Percentiles rank a stretch among this genome's conserved stretches.
These are phyloP conservation scores for Megalopta genalis DNA, from an alignment of 1,140 invertebrate genomes.

Conservation along the genomic window DNA sequence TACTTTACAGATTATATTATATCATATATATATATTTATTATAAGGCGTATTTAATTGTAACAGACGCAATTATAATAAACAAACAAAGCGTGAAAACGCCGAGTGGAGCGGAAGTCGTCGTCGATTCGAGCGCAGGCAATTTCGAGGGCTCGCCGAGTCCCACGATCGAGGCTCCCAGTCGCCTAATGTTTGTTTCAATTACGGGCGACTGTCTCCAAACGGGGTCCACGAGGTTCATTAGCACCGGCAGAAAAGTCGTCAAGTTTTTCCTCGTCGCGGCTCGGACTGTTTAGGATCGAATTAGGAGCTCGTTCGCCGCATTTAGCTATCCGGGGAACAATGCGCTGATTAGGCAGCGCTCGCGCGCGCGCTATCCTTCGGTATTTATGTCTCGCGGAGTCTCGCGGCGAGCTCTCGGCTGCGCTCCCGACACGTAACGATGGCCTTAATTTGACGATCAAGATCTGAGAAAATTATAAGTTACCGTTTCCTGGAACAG, in stretches of 20 bases:
- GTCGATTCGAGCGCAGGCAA: no score
- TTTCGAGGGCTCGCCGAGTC: no score
- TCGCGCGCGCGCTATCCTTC: constrained; percentile 17
- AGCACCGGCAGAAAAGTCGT: no score
- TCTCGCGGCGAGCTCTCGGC: background rate
- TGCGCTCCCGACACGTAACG: constrained; percentile 11
- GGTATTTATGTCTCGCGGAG: constrained; percentile 37
- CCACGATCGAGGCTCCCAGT: no score
- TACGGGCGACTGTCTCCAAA: no score
- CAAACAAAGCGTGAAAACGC: no score
- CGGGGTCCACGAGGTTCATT: background rate
- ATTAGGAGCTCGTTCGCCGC: constrained; percentile 17
- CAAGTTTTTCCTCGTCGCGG: constrained; percentile 41
- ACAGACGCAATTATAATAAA: no score
- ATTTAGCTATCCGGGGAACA: constrained; percentile 38
- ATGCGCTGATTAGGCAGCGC: constrained; percentile 48
- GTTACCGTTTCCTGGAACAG: constrained; percentile 45
- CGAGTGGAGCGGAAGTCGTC: no score
- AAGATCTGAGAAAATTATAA: constrained; percentile 49
- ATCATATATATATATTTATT: no score
- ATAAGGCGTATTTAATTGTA: no score
- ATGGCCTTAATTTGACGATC: constrained; percentile 47
- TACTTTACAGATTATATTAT: no score
- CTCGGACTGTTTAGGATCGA: constrained; percentile 33
- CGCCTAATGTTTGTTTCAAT: no score